These are phyloP conservation scores for Cybosia mesomella DNA, from an alignment of 2,888 invertebrate genomes.

Conservation along the genomic window DNA sequence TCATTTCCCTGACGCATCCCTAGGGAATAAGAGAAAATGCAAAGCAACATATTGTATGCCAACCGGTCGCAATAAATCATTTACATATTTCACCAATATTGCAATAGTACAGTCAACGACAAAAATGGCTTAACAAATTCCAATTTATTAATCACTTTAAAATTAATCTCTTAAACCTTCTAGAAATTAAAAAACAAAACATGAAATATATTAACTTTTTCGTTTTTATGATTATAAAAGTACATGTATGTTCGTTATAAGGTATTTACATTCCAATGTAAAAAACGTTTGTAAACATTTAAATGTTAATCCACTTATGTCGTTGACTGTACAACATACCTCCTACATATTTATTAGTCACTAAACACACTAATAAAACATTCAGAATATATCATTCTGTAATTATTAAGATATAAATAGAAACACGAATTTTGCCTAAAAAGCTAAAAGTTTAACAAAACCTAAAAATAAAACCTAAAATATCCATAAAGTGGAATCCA, in stretches of 20 bases:
- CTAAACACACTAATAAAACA: neutral
- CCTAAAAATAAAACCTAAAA: conserved; percentile 18
- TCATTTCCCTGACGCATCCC: conserved; percentile 51
- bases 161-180: too few relatives aligned
- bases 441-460: conserved; percentile 15
- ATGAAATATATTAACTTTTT: too few relatives aligned
- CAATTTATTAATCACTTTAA: too few relatives aligned
- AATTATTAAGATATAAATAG: neutral
- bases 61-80: conserved; percentile 13
- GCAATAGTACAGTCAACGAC: too few relatives aligned
- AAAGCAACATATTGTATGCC: conserved; percentile 23
- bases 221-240: too few relatives aligned
- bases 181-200: too few relatives aligned
- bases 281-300: too few relatives aligned
- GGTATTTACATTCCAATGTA: too few relatives aligned
- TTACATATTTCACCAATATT: conserved; percentile 13
- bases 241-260: too few relatives aligned
- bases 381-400: conserved; percentile 1
- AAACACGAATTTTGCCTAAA: conserved; percentile 19
- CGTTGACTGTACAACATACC: conserved; percentile 15
- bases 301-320: too few relatives aligned
- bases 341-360: conserved; percentile 1
- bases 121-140: too few relatives aligned
- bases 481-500: conserved; percentile 16
- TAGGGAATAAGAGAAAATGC: conserved; percentile 25